Conservation (phyloP, 2,797 vertebrate species). For the Echeneis naucrates region DNA sequence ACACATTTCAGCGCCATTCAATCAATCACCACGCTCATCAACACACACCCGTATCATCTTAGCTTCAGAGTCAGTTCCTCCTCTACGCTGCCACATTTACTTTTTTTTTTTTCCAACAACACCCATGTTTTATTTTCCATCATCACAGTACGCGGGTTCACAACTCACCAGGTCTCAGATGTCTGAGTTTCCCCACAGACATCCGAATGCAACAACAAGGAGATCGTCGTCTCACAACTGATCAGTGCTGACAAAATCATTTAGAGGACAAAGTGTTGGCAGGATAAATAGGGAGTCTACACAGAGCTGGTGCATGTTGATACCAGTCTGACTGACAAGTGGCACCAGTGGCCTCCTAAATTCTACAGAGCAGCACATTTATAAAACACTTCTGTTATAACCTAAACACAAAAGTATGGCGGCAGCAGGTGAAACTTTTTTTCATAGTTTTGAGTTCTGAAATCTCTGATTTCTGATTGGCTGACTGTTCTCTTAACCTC, state of each 20-base stretch:
- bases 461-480: too few relatives aligned
- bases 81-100: not conserved
- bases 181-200: slow-evolving; percentile 12
- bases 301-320: slow-evolving; percentile 8
- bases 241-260: not conserved
- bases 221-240: not conserved
- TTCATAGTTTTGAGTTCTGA: too few relatives aligned
- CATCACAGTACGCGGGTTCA: not conserved
- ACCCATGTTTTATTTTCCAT: slow-evolving; percentile 6
- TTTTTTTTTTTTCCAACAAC: not conserved
- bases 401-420: not conserved
- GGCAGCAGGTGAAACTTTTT: too few relatives aligned
- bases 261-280: not conserved
- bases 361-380: not conserved
- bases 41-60: not conserved
- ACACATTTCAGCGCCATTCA: not conserved
- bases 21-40: not conserved
- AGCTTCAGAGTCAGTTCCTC: not conserved
- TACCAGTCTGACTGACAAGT: not conserved
- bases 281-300: not conserved
- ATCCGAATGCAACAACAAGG: slow-evolving; percentile 6
- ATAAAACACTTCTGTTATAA: not conserved
- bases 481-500: too few relatives aligned
- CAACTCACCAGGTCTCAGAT: slow-evolving; percentile 4
- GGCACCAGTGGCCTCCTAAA: not conserved